A percentile compares a stretch with the other conserved stretches of the same genome.
Conservation (phyloP, 2,797 vertebrate genomes). For the Notoglanidium macrostoma region DNA sequence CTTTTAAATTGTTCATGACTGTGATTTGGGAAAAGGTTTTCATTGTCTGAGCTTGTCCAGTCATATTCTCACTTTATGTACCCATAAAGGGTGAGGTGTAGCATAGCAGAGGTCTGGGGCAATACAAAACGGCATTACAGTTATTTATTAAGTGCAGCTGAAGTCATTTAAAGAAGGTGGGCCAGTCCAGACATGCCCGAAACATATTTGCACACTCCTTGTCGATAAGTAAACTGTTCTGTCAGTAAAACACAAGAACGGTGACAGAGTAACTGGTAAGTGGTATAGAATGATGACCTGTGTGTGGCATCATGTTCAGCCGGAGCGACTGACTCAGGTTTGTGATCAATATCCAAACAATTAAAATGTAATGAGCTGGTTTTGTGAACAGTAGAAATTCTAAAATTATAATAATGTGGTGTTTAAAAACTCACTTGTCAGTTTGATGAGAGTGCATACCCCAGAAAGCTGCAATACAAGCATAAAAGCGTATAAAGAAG, state of each 20-base stretch:
- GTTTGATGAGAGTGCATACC: neutral
- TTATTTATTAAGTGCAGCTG: slow-evolving; percentile 47
- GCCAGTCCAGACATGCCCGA: slow-evolving; percentile 63
- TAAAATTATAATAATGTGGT: neutral
- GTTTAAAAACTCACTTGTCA: neutral
- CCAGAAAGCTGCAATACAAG: neutral
- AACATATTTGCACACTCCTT: slow-evolving; percentile 53
- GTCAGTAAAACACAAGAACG: slow-evolving; percentile 37
- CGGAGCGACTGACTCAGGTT: slow-evolving; percentile 1
- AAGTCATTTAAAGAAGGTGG: slow-evolving; percentile 48
- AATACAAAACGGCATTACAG: slow-evolving; percentile 32
- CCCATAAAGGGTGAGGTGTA: slow-evolving; percentile 27
- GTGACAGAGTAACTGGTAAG: neutral
- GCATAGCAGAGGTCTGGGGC: slow-evolving; percentile 5
- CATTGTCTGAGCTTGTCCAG: neutral
- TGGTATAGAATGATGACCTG: neutral
- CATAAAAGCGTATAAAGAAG: neutral
- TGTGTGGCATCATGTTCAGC: slow-evolving; percentile 21
- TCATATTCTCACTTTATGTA: neutral
- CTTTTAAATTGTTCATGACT: neutral
- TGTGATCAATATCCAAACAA: slow-evolving; percentile 13
- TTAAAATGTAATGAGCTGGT: slow-evolving; percentile 3
- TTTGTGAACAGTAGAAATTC: neutral
- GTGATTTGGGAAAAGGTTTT: slow-evolving; percentile 7
- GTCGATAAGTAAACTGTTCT: slow-evolving; percentile 51